Conservation (phyloP, 2,888 invertebrate species). For the Clepsis dumicolana region DNA sequence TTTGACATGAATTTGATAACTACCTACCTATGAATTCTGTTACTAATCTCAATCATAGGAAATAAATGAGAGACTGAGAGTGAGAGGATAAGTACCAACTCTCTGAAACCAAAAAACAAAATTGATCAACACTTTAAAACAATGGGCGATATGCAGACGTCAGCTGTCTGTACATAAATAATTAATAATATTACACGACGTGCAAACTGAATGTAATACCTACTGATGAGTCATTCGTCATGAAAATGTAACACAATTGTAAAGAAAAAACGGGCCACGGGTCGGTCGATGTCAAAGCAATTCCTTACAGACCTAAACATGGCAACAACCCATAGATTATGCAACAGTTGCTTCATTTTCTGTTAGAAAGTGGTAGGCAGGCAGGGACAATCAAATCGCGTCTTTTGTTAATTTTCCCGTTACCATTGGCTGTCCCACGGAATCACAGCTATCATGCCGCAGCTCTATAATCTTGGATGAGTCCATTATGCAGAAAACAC, state of each 20-base stretch:
- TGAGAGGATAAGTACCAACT: too few species aligned
- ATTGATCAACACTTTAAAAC: too few species aligned
- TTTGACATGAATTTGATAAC: too few species aligned
- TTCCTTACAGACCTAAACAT: not conserved
- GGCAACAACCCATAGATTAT: constrained; percentile 22
- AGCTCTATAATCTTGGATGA: constrained; percentile 71
- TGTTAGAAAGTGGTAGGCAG: constrained; percentile 63
- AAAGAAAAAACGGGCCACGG: not conserved
- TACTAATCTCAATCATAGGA: too few species aligned
- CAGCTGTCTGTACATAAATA: too few species aligned
- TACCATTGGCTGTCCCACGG: constrained; percentile 69
- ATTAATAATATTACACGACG: too few species aligned
- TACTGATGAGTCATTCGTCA: not conserved
- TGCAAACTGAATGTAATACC: too few species aligned
- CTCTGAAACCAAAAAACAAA: too few species aligned
- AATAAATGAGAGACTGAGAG: too few species aligned
- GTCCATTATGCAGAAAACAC: constrained; percentile 77
- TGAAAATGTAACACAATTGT: not conserved
- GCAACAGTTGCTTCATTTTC: constrained; percentile 64
- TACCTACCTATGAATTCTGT: too few species aligned
- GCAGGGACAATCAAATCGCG: constrained; percentile 58
- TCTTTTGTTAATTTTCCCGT: constrained; percentile 77
- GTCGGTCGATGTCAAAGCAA: not conserved
- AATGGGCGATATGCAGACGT: too few species aligned
- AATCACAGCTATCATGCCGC: constrained; percentile 70